Base-by-base conservation (phyloP, 2,888 invertebrate genomes). In the Drosophila nigricruria region DNA sequence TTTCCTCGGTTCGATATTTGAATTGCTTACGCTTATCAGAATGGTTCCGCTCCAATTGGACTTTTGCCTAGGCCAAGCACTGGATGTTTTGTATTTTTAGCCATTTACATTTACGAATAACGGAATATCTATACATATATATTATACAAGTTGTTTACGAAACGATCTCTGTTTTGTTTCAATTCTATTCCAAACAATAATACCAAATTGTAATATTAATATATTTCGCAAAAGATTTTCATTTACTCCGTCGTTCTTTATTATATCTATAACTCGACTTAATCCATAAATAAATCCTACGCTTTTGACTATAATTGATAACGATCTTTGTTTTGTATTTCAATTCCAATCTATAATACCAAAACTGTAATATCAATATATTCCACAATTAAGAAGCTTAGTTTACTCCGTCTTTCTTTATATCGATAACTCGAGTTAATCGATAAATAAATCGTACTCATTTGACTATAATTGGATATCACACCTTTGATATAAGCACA, bases 21-120 rank as follows among this genome's bases (percentile, higher is more conserved):
- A 36, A 40, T 23, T 18, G 42, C 25, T 58, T 16, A 3, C 14
- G 43, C 65, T 73, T 77, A 75, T 75, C 78, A 36, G 40, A 49
- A 34, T 20, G 10, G 38, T 61, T 57, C 23, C 20, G 25, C 23
- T 43, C 23, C 34, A 56, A 56, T 57, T 73, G 68, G 40, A 32
- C 27, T 45, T 58, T 36, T 40, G 36, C 23, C 42, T 40, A 25
- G 34, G 27, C 36, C 18, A 45, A 23, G 16, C 40, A 10, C 23
- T 30, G 16, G 36, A 57, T 40, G 50, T 20, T 34, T 50, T 42
- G 20, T 58, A 58, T 38, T 58, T 57, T 20, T 42, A 49, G 45
- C 20, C 27, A 36, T 36, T 58, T 56, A 49, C 49, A 49, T 49
- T 27, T 36, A 50, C n/a, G 23, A 52, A 23, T 36, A 16, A 9